Evolutionary conservation across 1,140 invertebrate genomes (phyloP).

Genomic region (Drosophila santomea): DNA sequence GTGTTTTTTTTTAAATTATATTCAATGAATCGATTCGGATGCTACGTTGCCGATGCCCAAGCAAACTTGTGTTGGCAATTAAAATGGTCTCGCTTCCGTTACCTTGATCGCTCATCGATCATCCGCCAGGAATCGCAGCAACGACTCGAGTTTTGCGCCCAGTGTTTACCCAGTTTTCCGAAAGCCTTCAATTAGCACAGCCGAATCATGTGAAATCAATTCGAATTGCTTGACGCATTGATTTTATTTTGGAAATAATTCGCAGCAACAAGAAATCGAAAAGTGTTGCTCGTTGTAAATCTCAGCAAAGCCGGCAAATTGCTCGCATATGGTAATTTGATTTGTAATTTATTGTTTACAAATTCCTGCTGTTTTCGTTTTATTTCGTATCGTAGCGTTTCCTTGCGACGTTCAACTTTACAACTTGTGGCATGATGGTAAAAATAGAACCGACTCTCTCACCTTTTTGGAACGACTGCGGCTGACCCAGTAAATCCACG

Average conservation of each 20-base stretch:
- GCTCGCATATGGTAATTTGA: constrained; percentile 55
- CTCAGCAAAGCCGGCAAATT: constrained; percentile 46
- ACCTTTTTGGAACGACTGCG: constrained; percentile 49
- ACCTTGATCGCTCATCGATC: constrained; percentile 70
- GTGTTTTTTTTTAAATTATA: constrained; percentile 16
- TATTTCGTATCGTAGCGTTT: constrained; percentile 32
- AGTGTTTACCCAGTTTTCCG: constrained; percentile 33
- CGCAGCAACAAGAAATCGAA: constrained; percentile 48
- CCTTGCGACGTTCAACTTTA: constrained; percentile 33
- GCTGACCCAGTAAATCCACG: constrained; percentile 40
- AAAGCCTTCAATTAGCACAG: constrained; percentile 66
- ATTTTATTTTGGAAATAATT: constrained; percentile 73
- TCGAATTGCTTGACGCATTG: constrained; percentile 67
- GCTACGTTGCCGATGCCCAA: constrained; percentile 44
- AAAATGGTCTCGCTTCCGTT: constrained; percentile 74
- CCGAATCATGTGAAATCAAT: constrained; percentile 24
- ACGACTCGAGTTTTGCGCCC: constrained; percentile 25
- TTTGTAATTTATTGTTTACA: constrained; percentile 65
- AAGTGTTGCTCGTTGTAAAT: constrained; percentile 58
- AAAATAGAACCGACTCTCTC: constrained; percentile 31
- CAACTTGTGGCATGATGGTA: constrained; percentile 46
- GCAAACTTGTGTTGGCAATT: constrained; percentile 65
- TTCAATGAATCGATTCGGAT: constrained; percentile 35
- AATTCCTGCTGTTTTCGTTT: constrained; percentile 15
- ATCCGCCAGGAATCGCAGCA: constrained; percentile 36